Evolutionary conservation across 2,113 vertebrate genomes (phyloP).

Genomic region (Rhinolophus sinicus): DNA sequence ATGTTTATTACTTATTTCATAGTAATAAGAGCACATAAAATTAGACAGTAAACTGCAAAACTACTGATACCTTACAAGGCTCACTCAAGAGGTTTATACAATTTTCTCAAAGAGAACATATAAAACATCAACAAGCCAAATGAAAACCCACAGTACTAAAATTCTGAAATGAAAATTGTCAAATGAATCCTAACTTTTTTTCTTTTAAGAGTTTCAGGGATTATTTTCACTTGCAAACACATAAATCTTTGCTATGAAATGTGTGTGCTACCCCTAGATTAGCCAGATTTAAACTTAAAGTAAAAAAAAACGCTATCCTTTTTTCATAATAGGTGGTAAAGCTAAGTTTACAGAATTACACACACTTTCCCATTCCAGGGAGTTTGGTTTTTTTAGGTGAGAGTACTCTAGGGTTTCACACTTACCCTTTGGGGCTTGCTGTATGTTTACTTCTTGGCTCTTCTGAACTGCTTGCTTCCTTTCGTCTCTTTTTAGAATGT

Average conservation of each 20-base stretch:
- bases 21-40: not conserved
- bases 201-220: not conserved
- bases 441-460: constrained; percentile 79
- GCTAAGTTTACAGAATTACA: not conserved
- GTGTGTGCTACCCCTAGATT: not conserved
- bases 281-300: not conserved
- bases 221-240: constrained; percentile 31
- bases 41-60: not conserved
- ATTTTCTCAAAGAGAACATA: constrained; percentile 39
- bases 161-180: constrained; percentile 15
- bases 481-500: constrained; percentile 88
- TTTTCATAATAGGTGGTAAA: not conserved
- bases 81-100: not conserved
- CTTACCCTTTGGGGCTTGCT: constrained; percentile 84
- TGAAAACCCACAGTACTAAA: not conserved
- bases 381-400: not conserved
- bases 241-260: not conserved
- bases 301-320: not conserved
- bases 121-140: not conserved
- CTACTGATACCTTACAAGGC: not conserved
- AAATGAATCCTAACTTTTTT: not conserved
- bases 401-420: not conserved
- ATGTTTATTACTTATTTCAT: constrained; percentile 1
- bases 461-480: constrained; percentile 84
- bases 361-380: not conserved